A percentile compares a stretch with the other conserved stretches of the same genome.
These are phyloP conservation scores for Malurus splendens DNA, from an alignment of 2,797 vertebrate genomes.

Conservation along the genomic window DNA sequence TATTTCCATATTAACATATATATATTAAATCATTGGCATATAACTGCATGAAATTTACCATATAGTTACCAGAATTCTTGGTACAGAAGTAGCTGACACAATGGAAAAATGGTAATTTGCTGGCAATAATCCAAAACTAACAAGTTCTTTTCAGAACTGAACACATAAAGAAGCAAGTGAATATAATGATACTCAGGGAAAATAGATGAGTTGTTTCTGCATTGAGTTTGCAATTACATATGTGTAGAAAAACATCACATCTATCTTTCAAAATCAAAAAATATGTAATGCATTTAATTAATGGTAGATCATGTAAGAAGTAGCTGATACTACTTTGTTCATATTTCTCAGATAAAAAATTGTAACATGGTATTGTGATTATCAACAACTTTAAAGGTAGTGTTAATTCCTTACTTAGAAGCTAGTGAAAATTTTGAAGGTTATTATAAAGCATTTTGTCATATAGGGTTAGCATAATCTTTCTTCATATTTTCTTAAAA, in stretches of 20 bases:
- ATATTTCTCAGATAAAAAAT: slow-evolving; percentile 30
- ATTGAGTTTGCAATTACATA: background rate
- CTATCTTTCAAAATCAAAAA: background rate
- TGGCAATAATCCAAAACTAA: background rate
- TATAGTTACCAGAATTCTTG: background rate
- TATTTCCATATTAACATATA: background rate
- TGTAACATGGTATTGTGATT: slow-evolving; percentile 27
- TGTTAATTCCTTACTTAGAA: slow-evolving; percentile 13
- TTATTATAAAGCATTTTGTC: slow-evolving; percentile 19
- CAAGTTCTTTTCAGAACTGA: background rate
- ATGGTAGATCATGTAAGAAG: background rate
- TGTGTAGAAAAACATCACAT: background rate
- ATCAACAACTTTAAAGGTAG: slow-evolving; percentile 18
- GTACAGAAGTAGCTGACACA: background rate
- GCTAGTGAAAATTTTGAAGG: slow-evolving; percentile 19
- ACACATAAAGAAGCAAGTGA: background rate
- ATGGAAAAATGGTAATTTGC: background rate
- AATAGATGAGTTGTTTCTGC: background rate
- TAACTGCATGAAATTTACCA: background rate
- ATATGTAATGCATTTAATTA: slow-evolving; percentile 13
- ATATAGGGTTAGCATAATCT: background rate
- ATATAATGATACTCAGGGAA: background rate
- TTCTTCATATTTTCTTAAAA: slow-evolving; percentile 44
- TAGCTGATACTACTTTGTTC: slow-evolving; percentile 5
- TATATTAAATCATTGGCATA: background rate